Conservation (phyloP, 2,888 invertebrate genomes). For the Scaptomyza cyrtandrae region DNA sequence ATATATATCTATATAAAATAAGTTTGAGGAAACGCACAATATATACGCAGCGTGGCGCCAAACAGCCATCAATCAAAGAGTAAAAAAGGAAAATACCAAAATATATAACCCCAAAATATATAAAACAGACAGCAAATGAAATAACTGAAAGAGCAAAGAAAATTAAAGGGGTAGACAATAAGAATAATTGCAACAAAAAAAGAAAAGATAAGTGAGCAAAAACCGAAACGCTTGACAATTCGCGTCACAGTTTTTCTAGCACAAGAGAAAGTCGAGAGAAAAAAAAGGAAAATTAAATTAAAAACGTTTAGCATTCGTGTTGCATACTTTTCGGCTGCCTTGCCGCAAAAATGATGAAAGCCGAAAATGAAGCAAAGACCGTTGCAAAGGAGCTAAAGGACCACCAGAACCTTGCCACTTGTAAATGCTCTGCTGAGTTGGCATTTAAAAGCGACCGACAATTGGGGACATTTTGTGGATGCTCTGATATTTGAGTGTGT, state of each 20-base stretch:
- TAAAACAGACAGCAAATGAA: constrained; percentile 18
- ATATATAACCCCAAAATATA: neutral
- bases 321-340: constrained; percentile 61
- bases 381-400: neutral
- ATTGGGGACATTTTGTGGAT: constrained; percentile 8
- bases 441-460: constrained; percentile 32
- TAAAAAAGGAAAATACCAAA: constrained; percentile 21
- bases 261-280: neutral
- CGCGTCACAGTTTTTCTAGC: constrained; percentile 31
- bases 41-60: constrained; percentile 43
- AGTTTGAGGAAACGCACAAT: constrained; percentile 38
- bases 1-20: no score
- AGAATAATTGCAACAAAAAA: constrained; percentile 8
- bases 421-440: constrained; percentile 40
- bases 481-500: neutral
- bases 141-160: constrained; percentile 19
- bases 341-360: constrained; percentile 42
- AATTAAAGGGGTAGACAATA: constrained; percentile 39
- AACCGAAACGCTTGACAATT: constrained; percentile 55
- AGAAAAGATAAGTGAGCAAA: constrained; percentile 24
- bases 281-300: constrained; percentile 50
- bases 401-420: constrained; percentile 16
- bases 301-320: constrained; percentile 65
- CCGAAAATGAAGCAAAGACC: constrained; percentile 25
- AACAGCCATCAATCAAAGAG: constrained; percentile 62